A percentile compares a stretch with the other conserved stretches of the same genome.
Evolutionary conservation across 2,888 invertebrate genomes (phyloP).

Genomic region (Hemicrepidius hirtus): DNA sequence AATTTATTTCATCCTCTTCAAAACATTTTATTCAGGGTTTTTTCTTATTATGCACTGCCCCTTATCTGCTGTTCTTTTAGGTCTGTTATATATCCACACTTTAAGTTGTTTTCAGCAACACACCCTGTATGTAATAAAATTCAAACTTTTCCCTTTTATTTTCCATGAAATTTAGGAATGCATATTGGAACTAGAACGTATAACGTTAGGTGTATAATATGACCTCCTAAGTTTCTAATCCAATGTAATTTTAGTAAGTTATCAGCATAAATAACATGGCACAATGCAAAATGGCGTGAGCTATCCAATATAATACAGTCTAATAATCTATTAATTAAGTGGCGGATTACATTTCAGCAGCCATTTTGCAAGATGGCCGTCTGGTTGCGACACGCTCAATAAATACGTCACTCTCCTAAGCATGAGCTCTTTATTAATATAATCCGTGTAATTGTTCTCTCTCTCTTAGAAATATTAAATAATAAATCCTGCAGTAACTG

Average conservation of each 20-base stretch:
- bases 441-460: slow-evolving; percentile 48
- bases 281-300: slow-evolving; percentile 30
- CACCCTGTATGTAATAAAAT: too few species aligned
- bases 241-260: slow-evolving; percentile 27
- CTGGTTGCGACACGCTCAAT: slow-evolving; percentile 38
- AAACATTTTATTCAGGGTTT: too few species aligned
- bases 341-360: slow-evolving; percentile 47
- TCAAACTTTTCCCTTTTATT: too few species aligned
- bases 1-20: too few species aligned
- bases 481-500: slow-evolving; percentile 32
- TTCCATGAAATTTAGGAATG: too few species aligned
- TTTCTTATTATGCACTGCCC: too few species aligned
- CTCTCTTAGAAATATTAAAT: slow-evolving; percentile 40
- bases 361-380: slow-evolving; percentile 53
- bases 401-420: slow-evolving; percentile 43
- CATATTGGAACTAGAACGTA: neutral
- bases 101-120: too few species aligned
- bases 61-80: too few species aligned
- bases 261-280: slow-evolving; percentile 25
- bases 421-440: slow-evolving; percentile 47
- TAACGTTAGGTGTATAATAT: neutral
- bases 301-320: slow-evolving; percentile 35
- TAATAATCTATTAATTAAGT: slow-evolving; percentile 44
- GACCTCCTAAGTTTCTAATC: neutral
- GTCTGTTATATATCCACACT: too few species aligned